phyloP scores from a whole-genome alignment of 2,113 vertebrate species.

The Lynx canadensis region DNA sequence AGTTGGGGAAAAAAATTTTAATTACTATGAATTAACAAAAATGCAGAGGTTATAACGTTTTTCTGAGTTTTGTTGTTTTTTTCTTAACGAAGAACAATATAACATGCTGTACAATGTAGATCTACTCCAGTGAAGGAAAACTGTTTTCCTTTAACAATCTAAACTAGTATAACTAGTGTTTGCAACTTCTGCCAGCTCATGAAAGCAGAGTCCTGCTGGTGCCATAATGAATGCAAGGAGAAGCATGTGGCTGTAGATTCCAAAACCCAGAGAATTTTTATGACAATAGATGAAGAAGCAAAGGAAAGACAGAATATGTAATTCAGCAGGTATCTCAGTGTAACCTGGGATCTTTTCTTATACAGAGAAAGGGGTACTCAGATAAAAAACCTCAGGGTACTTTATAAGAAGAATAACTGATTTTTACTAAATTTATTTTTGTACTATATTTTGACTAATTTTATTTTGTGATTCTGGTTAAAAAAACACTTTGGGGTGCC shows the following conservation, averaged over 20 bases:
- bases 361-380: neutral
- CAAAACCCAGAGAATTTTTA: neutral
- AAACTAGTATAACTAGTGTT: neutral
- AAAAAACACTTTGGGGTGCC: neutral
- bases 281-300: neutral
- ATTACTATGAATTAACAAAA: conserved; percentile 39
- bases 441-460: neutral
- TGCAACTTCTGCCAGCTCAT: neutral
- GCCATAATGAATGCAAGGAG: neutral
- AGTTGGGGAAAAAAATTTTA: neutral
- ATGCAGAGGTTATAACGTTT: neutral
- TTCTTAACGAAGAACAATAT: neutral
- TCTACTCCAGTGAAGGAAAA: neutral
- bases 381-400: neutral
- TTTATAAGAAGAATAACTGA: neutral
- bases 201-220: neutral
- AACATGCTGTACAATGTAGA: neutral
- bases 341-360: neutral
- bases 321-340: neutral
- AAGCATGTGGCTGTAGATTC: neutral
- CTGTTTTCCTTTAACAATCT: neutral
- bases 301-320: neutral
- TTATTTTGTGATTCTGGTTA: neutral
- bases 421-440: conserved; percentile 51
- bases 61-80: neutral